These are phyloP conservation scores for Stichodactyla helianthus DNA, from an alignment of 64 coral and sea anemone species.

Conservation along the genomic window DNA sequence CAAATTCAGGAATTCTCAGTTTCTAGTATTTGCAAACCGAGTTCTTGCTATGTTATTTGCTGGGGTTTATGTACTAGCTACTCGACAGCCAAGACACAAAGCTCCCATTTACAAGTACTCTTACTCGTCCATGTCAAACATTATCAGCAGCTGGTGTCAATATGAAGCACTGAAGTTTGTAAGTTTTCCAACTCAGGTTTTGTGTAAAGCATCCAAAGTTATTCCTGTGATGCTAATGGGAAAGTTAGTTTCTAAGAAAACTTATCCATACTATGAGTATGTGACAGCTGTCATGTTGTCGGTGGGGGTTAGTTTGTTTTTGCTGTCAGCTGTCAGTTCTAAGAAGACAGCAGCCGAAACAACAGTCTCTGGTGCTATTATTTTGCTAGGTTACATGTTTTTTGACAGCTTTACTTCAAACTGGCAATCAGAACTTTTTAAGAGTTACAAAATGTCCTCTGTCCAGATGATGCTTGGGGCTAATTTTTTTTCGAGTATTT, in stretches of 20 bases:
- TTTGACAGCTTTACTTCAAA: constrained; percentile 99
- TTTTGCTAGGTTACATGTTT: constrained; percentile 91
- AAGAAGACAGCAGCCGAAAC: constrained; percentile 65
- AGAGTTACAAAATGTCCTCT: constrained; percentile 82
- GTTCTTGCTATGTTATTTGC: constrained; percentile 67
- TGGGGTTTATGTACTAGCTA: constrained; percentile 47
- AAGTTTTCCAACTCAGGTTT: constrained; percentile 90
- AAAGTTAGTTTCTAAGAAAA: constrained; percentile 82
- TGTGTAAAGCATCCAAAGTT: constrained; percentile 93
- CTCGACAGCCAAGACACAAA: constrained; percentile 79
- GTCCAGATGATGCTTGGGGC: constrained; percentile 99
- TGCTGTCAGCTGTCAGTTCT: constrained; percentile 57
- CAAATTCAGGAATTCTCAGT: constrained; percentile 90
- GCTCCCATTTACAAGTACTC: constrained; percentile 95
- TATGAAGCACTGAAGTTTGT: constrained; percentile 98
- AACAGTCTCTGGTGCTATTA: constrained; percentile 73
- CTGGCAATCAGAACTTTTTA: constrained; percentile 96
- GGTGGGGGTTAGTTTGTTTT: constrained; percentile 82
- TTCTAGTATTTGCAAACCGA: constrained; percentile 88
- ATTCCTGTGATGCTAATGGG: constrained; percentile 99
- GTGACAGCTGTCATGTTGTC: constrained; percentile 85
- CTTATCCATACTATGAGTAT: constrained; percentile 92
- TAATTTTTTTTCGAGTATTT: constrained; percentile 90
- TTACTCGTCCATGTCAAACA: constrained; percentile 93
- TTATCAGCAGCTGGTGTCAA: constrained; percentile 97